phyloP scores from a whole-genome alignment of 2,113 vertebrate genomes.

The Potamarius usumacintae region DNA sequence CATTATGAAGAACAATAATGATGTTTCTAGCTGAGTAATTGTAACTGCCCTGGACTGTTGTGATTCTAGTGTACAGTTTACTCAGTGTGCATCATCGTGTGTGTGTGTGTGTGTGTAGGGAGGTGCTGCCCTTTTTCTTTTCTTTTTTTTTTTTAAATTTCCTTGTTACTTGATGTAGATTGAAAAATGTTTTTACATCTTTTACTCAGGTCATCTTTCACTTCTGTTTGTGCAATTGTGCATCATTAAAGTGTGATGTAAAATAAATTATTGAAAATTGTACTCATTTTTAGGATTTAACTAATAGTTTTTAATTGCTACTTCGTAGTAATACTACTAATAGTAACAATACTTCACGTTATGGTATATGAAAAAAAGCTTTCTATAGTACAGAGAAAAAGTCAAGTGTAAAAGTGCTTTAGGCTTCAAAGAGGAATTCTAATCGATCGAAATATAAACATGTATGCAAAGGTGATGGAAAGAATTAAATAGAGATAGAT shows the following conservation, averaged over 20 bases:
- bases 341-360: background rate
- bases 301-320: background rate
- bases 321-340: background rate
- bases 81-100: background rate
- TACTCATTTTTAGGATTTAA: background rate
- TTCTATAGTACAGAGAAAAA: background rate
- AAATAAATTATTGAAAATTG: background rate
- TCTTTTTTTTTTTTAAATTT: background rate
- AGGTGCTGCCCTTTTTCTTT: background rate
- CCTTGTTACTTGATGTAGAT: background rate
- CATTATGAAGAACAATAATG: background rate
- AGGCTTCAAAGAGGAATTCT: background rate
- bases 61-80: background rate
- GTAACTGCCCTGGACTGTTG: background rate
- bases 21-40: background rate
- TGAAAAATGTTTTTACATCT: background rate
- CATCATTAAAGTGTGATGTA: background rate
- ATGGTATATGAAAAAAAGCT: background rate
- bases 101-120: background rate
- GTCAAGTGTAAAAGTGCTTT: background rate
- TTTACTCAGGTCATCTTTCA: background rate
- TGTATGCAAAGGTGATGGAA: background rate
- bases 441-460: background rate
- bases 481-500: background rate
- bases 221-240: background rate